Conservation (phyloP, 2,113 vertebrate genomes). For the Gorsachius goisagi region DNA sequence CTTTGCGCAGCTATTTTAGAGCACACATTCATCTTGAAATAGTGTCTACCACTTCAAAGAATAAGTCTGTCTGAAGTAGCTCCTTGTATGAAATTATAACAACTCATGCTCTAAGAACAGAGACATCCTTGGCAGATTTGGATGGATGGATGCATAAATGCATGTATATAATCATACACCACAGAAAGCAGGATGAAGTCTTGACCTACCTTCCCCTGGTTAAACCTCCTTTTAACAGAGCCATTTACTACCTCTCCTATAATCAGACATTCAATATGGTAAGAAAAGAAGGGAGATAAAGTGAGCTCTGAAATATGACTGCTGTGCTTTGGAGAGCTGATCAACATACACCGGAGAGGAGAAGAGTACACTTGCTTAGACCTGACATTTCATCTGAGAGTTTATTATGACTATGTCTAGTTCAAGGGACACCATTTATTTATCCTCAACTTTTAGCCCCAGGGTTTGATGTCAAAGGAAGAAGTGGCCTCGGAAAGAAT, state of each 20-base stretch:
- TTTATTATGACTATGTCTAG: neutral
- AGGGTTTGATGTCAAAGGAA: neutral
- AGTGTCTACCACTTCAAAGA: neutral
- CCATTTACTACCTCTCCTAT: neutral
- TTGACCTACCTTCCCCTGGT: neutral
- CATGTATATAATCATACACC: neutral
- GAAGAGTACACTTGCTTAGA: neutral
- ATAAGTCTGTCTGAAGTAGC: neutral
- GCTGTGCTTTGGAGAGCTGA: neutral
- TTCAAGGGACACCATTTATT: constrained; percentile 15
- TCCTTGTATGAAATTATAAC: neutral
- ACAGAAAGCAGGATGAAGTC: neutral
- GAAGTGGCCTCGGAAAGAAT: neutral
- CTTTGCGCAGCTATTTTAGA: neutral
- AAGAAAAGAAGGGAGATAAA: constrained; percentile 33
- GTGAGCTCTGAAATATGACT: constrained; percentile 23
- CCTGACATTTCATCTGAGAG: constrained; percentile 10
- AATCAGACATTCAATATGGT: constrained; percentile 34
- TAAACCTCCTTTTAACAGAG: constrained; percentile 23
- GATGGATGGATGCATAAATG: neutral
- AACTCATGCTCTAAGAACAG: neutral
- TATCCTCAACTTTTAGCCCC: neutral
- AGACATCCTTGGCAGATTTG: neutral
- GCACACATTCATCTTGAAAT: neutral
- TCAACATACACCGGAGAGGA: neutral